Evolutionary conservation across 2,888 invertebrate genomes (phyloP).

Genomic region (Drosophila gaucha): DNA sequence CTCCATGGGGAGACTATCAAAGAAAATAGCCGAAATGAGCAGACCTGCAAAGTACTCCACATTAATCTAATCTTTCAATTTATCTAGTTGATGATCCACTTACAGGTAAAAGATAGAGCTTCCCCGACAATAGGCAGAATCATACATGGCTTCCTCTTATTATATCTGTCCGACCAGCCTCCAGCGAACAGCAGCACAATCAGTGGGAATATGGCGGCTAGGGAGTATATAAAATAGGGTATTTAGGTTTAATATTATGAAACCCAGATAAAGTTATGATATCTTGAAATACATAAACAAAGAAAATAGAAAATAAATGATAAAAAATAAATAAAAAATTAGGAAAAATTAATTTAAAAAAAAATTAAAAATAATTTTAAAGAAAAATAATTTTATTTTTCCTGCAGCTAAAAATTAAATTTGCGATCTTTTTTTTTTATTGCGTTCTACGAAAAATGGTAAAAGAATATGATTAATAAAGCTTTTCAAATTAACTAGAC

Average conservation of each 20-base stretch:
- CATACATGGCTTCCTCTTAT: slow-evolving; percentile 84
- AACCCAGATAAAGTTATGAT: neutral
- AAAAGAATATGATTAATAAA: too few species aligned
- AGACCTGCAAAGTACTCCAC: slow-evolving; percentile 64
- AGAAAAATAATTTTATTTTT: too few species aligned
- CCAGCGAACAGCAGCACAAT: slow-evolving; percentile 84
- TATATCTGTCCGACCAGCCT: slow-evolving; percentile 84
- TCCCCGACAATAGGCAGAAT: slow-evolving; percentile 83
- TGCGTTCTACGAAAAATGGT: too few species aligned
- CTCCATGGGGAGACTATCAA: slow-evolving; percentile 83
- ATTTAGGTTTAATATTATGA: neutral
- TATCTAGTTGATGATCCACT: slow-evolving; percentile 21
- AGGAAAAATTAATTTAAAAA: too few species aligned
- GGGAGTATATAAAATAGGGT: neutral
- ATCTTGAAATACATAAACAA: neutral
- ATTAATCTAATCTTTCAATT: neutral
- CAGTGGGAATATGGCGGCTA: slow-evolving; percentile 83
- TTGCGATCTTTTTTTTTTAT: too few species aligned
- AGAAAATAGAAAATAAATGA: too few species aligned
- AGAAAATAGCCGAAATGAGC: slow-evolving; percentile 83
- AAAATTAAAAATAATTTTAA: too few species aligned
- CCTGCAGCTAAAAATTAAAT: too few species aligned
- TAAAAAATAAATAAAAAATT: too few species aligned
- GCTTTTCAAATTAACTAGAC: too few species aligned
- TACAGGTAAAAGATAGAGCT: slow-evolving; percentile 78